Evolutionary conservation across 2,888 invertebrate species (phyloP), one percentile per base, ranked within the genome.

Genomic region (Euplexia lucipara): DNA sequence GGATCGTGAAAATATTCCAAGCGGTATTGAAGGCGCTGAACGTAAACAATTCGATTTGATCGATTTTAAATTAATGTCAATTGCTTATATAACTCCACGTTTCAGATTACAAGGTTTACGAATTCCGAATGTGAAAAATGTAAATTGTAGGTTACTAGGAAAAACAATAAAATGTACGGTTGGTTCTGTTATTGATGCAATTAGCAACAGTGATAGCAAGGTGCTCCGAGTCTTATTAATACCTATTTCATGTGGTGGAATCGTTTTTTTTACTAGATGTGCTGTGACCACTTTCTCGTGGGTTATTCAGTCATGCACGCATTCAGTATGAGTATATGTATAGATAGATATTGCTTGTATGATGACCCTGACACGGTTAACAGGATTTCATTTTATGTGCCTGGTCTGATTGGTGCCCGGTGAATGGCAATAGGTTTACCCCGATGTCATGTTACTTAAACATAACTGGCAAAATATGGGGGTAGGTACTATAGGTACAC

Each of bases 101-200:
- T 59, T 58, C 22, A 57, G 5, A 57, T 64, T 57, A 39, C 32
- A 26, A 44, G 4, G 42, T 47, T 57, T 41, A 49, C 1, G 3
- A 44, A 39, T 39, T 34, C 3, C 12, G n/a, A 54, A 16, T n/a
- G 18, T 10, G 34, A 57, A 52, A 34, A 51, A 42, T 42, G 32
- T 14, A 7, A 32, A 37, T 64, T n/a, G 30, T 9, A 32, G 9
- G n/a, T 60, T 57, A 57, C 57, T 37, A 20, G 57, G 62, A 69
- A 65, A 66, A 48, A 39, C 30, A 68, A 53, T 68, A 47, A 53
- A 62, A 42, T 44, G n/a, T 49, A 49, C 49, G 48, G 69, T 76
- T 69, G 16, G 59, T 59, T 65, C 22, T 60, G 61, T 74, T 62
- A 62, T 45, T 49, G 32, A 54, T 34, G 18, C 53, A 65, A 73